A percentile compares a stretch with the other conserved stretches of the same genome.
Conservation (phyloP, 2,113 vertebrate species). For the Zosterops japonicus region DNA sequence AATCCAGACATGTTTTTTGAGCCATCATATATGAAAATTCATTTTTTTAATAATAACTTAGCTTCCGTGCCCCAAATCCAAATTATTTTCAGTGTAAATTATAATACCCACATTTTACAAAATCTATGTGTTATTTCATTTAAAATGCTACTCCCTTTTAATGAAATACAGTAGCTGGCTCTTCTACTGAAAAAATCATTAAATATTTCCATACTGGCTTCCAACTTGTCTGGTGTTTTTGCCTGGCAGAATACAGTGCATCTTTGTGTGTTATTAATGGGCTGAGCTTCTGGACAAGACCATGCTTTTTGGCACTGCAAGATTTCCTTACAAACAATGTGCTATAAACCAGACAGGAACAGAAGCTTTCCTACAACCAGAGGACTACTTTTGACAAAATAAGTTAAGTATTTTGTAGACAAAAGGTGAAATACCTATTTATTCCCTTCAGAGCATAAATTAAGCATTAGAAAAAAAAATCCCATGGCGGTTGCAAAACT, state of each 20-base stretch:
- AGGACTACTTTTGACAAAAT: background rate
- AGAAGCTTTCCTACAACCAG: background rate
- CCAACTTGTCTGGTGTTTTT: slow-evolving; percentile 67
- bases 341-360: background rate
- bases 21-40: background rate
- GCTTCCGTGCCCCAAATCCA: background rate
- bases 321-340: slow-evolving; percentile 1
- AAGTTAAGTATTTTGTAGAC: background rate
- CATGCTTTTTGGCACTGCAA: slow-evolving; percentile 14
- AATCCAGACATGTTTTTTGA: background rate
- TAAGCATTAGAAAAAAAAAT: background rate
- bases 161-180: slow-evolving; percentile 60
- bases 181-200: slow-evolving; percentile 56
- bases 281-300: slow-evolving; percentile 49
- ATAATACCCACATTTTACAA: background rate
- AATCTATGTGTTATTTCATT: slow-evolving; percentile 5
- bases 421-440: background rate
- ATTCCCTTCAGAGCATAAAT: background rate
- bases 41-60: background rate
- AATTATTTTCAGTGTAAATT: slow-evolving; percentile 28
- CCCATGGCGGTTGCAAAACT: background rate
- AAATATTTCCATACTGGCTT: slow-evolving; percentile 72
- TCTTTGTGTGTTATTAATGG: slow-evolving; percentile 72
- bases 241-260: slow-evolving; percentile 64
- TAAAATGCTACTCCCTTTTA: slow-evolving; percentile 27